Conservation (phyloP, 2,113 vertebrate genomes). For the Bubalus kerabau region DNA sequence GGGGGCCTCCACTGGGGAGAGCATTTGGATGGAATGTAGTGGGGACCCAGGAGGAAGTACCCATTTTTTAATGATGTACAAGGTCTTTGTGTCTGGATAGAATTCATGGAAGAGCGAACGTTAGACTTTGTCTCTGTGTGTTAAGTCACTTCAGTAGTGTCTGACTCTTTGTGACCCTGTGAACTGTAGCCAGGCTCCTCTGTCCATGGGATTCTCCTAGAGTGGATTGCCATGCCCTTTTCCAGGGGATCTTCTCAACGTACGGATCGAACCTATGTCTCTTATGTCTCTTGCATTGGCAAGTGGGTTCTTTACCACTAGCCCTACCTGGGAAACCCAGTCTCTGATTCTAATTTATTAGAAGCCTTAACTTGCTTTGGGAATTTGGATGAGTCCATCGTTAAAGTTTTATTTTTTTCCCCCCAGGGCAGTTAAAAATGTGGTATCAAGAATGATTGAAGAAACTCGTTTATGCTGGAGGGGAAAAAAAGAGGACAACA, state of each 20-base stretch:
- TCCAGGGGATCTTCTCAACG: neutral
- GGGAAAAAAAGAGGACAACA: neutral
- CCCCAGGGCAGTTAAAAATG: neutral
- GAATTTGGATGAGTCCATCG: neutral
- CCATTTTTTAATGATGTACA: rapidly evolving
- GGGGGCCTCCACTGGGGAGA: too few relatives aligned
- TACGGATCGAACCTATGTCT: neutral
- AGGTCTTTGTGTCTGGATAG: neutral
- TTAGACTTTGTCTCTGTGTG: neutral
- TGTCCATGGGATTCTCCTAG: neutral
- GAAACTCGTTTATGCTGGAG: neutral
- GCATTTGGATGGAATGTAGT: neutral
- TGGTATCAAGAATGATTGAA: neutral
- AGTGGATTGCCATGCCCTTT: neutral
- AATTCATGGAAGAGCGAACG: neutral
- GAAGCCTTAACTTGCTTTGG: neutral
- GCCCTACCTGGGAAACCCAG: neutral
- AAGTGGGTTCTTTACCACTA: neutral
- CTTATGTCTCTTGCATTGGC: neutral
- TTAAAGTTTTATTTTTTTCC: neutral
- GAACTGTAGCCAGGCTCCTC: neutral
- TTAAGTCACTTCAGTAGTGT: neutral
- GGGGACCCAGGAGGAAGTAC: neutral
- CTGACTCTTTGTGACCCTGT: neutral
- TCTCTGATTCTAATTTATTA: neutral